Evolutionary conservation across 2,888 invertebrate genomes (phyloP), one percentile per base, ranked within the genome.

Genomic region (Vandiemenella viatica): DNA sequence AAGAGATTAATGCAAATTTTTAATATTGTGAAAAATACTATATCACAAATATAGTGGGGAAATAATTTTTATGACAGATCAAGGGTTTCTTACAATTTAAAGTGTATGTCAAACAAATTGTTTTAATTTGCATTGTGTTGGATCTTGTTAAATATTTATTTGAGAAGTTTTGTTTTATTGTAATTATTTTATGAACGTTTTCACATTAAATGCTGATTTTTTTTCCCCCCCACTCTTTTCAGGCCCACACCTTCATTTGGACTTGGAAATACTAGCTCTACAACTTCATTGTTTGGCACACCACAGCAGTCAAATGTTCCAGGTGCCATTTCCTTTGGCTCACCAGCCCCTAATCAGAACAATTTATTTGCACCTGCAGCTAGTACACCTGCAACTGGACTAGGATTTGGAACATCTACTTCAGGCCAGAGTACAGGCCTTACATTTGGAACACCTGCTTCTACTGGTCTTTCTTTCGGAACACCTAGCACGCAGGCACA

Each of bases 391-490:
- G 49, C 56, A 0, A 47, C 57, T 13, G 56, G 58, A 17, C 53
- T 62, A 18, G 53, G 56, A 32, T 67, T 67, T 57, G 65, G 61
- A 15, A 52, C 62, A 6, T 52, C 60, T 7, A 45, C 60, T 13
- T 55, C 61, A n/a, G 57, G 49, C 26, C 53, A 49, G 5, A 48
- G 59, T 0, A 59, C 67, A 8, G 56, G 58, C 8, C 59, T 62
- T 38, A 43, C 38, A 7, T 48, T 46, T 20, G 46, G 45, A 3
- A 19, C 23, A 16, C 48, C 41, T 6, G 50, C 52, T 18, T 18
- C 37, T 5, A 53, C 52, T 20, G 50, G 55, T 7, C 42, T 56
- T 16, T 18, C 48, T 4, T 54, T 50, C 43, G 56, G 53, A 17
- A 44, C 54, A 5, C 43, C 55, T 20, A 54, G 58, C 6, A 50